Evolutionary conservation across 2,797 vertebrate genomes (phyloP), one percentile per base, ranked within the genome.

Genomic region (Carapus acus): DNA sequence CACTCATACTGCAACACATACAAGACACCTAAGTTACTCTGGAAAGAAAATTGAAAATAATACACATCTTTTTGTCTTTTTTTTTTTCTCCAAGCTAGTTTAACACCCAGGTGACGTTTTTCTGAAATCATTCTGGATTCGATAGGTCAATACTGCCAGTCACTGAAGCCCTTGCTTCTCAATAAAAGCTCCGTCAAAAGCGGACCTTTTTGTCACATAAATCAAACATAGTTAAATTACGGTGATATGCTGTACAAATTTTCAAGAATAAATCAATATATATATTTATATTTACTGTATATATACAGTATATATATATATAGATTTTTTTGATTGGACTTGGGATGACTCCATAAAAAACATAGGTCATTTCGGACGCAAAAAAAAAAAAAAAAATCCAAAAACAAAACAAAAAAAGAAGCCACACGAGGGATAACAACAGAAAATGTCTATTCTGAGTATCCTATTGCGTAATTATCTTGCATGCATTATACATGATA

Each of bases 1-100:
- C 91, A 93, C 89, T 92, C 92, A 93, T 87, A 94, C 92, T 92
- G 92, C 89, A 95, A 97, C 83, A 86, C 86, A 87, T 88, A 91
- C 85, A 85, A 88, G 85, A 90, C 88, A 86, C 71, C 86, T 88
- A 89, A 83, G 74, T 85, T 87, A 87, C 85, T 87, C 82, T 86
- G 84, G 75, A 88, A 89, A 89, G 76, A 81, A 88, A 88, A 85
- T 79, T n/a, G 74, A 80, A 85, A 82, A 83, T 77, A 80, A 85
- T 82, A 89, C 82, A 71, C 86, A 84, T 86, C 56, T 74, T 79
- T 77, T 81, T n/a, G n/a, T n/a, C n/a, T n/a, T n/a, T n/a, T n/a
- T n/a, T n/a, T n/a, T n/a, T n/a, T n/a, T 79, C 72, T 68, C 79
- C 86, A 82, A 86, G 65, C 81, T 82, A 81, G 55, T 76, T 81